Percentiles rank a stretch among this genome's conserved stretches.
Conservation (phyloP, 2,888 invertebrate species). For the Strigamia maritima region DNA sequence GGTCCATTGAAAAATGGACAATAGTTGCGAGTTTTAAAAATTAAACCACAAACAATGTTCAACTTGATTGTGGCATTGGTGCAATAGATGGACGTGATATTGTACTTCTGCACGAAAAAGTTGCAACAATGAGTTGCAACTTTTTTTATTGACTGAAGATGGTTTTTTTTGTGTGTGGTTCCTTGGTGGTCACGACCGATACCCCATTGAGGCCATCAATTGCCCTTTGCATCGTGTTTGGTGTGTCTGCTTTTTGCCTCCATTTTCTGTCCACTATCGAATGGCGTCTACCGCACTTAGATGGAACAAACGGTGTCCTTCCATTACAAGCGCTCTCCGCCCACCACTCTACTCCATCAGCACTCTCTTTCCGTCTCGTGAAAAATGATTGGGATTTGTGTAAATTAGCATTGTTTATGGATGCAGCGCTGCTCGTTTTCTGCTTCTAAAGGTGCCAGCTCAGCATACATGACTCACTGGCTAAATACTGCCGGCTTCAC, state of each 20-base stretch:
- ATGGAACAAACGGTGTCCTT: conserved; percentile 27
- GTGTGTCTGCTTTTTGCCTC: conserved; percentile 7
- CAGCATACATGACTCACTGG: neutral
- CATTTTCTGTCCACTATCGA: conserved; percentile 21
- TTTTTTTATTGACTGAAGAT: conserved; percentile 4
- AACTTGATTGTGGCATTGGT: neutral
- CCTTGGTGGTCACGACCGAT: neutral
- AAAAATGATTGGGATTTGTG: conserved; percentile 28
- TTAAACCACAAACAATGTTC: neutral
- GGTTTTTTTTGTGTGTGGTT: neutral
- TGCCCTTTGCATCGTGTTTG: neutral
- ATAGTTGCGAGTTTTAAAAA: neutral
- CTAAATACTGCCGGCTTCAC: neutral
- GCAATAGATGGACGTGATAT: too few species aligned
- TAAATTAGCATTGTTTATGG: conserved; percentile 28
- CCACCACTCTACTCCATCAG: conserved; percentile 26
- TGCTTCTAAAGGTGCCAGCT: neutral
- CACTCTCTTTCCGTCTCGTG: conserved; percentile 25
- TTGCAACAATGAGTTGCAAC: neutral
- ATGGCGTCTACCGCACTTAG: conserved; percentile 22
- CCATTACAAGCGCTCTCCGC: conserved; percentile 14
- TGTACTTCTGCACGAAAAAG: neutral
- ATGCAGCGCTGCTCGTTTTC: neutral
- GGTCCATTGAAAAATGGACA: neutral
- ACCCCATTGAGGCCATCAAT: conserved; percentile 20